These are phyloP conservation scores for Antheraea mylitta DNA, from an alignment of 1,140 invertebrate genomes.

Conservation along the genomic window DNA sequence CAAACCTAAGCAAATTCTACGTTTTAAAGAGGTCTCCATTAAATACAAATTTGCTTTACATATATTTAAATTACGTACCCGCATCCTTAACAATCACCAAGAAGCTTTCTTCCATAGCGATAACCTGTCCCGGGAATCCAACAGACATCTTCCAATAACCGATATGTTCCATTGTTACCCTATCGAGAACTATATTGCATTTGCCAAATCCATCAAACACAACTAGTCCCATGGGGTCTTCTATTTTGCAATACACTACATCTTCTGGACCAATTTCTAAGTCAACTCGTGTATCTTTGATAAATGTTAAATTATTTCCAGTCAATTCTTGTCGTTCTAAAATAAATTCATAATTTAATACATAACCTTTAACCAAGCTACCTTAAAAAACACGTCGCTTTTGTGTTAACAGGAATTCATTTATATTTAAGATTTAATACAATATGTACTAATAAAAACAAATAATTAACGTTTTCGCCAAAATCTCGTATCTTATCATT, in stretches of 20 bases:
- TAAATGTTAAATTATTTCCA: constrained; percentile 19
- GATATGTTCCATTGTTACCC: constrained; percentile 35
- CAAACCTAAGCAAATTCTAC: too few relatives aligned
- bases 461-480: too few relatives aligned
- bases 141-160: constrained; percentile 49
- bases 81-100: constrained; percentile 30
- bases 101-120: constrained; percentile 34
- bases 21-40: too few relatives aligned
- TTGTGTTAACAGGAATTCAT: too few relatives aligned
- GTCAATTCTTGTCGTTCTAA: background rate
- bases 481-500: too few relatives aligned
- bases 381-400: too few relatives aligned
- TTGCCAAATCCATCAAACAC: constrained; percentile 54
- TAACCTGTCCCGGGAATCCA: constrained; percentile 42
- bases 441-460: too few relatives aligned
- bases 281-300: constrained; percentile 27
- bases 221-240: constrained; percentile 23
- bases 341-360: background rate
- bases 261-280: constrained; percentile 45
- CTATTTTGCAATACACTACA: constrained; percentile 48
- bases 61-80: constrained; percentile 29
- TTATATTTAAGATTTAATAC: too few relatives aligned
- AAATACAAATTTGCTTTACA: background rate
- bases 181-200: constrained; percentile 42
- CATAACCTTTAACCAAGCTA: too few relatives aligned